Conservation (phyloP, 2,113 vertebrate genomes). For the Cephalopholis sonnerati region DNA sequence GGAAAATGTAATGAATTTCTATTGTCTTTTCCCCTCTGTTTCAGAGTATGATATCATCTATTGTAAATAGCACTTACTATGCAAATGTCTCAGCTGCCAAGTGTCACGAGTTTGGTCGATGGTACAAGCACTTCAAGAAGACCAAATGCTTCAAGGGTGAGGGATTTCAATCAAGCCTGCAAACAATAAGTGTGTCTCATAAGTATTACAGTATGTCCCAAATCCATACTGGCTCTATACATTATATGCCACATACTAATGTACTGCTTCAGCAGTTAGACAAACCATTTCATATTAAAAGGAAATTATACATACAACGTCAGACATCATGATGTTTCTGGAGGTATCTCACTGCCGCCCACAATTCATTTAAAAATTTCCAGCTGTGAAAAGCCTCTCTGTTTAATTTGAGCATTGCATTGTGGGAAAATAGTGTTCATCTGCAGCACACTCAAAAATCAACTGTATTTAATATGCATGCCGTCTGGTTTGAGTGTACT, state of each 20-base stretch:
- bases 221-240: background rate
- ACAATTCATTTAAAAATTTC: background rate
- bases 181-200: constrained; percentile 8
- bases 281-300: background rate
- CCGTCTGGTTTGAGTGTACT: background rate
- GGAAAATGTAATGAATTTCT: constrained; percentile 73
- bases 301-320: background rate
- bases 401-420: constrained; percentile 11
- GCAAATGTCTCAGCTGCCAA: constrained; percentile 98
- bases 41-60: constrained; percentile 97
- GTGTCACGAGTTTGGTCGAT: constrained; percentile 99
- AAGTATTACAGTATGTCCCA: constrained; percentile 19
- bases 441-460: background rate
- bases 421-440: background rate
- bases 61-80: constrained; percentile 99
- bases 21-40: constrained; percentile 66
- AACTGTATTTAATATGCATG: background rate
- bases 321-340: background rate
- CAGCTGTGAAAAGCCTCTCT: background rate
- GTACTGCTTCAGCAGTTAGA: background rate
- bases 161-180: constrained; percentile 57
- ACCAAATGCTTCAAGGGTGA: constrained; percentile 97
- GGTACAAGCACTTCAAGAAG: constrained; percentile 99
- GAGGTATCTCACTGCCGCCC: background rate
- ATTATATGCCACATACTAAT: background rate